Evolutionary conservation across 2,888 invertebrate genomes (phyloP), one percentile per base, ranked within the genome.

Genomic region (Coleophora flavipennella): DNA sequence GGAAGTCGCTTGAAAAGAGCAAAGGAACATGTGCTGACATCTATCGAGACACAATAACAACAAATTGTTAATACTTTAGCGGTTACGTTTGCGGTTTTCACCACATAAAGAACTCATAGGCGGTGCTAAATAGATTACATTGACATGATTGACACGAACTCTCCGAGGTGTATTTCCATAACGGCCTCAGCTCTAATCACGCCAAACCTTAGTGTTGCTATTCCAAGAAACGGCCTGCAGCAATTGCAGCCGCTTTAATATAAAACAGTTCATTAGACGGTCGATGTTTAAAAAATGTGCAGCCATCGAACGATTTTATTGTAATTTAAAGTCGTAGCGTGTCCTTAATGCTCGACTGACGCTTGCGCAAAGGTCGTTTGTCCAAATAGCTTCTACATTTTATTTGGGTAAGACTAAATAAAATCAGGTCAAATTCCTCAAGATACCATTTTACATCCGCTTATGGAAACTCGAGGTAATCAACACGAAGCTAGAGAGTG

Each of bases 321-420:
- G 62, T 62, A 66, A 67, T 62, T n/a, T n/a, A n/a, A n/a, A 57
- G 57, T 59, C 59, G 59, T 54, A 54, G 51, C 59, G 62, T 68
- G 70, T 72, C 73, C 69, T 72, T 71, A 72, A 74, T 72, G 77
- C 60, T 68, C 67, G 68, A 72, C 55, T 62, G 65, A 54, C 58
- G 61, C 64, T 72, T 68, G 66, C 62, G 67, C 64, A 73, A 75
- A 76, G 76, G 73, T 66, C 71, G 67, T 68, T 59, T 61, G 65
- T 66, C 55, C 63, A 64, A 72, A 67, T 61, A 59, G 58, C 57
- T 50, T 63, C 55, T 61, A 56, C 59, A 60, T 65, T 62, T 59
- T 55, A 57, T 62, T 58, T 57, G 57, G 50, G 53, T 50, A 51
- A 57, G 45, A 42, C 46, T 44, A 55, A 59, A 60, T 58, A 46